These are phyloP conservation scores for Pao palembangensis DNA, from an alignment of 2,113 vertebrate genomes.

Conservation along the genomic window DNA sequence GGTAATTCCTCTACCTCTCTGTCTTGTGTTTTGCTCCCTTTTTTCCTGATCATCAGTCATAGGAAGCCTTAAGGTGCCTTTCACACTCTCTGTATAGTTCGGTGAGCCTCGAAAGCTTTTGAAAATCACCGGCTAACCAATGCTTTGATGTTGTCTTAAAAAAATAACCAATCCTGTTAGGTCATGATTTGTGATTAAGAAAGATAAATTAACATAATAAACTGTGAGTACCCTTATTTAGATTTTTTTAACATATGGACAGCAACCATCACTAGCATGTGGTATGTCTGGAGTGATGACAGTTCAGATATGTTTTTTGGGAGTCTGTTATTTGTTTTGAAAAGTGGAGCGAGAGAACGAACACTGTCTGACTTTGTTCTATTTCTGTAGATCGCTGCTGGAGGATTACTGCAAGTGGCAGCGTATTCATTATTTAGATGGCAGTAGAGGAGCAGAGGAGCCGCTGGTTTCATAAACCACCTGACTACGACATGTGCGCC, in stretches of 20 bases:
- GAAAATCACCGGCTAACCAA: constrained; percentile 56
- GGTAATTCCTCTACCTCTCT: constrained; percentile 17
- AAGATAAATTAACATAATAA: constrained; percentile 29
- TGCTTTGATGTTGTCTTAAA: constrained; percentile 66
- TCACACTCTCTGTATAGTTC: constrained; percentile 61
- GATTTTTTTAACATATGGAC: constrained; percentile 14
- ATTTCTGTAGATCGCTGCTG: constrained; percentile 64
- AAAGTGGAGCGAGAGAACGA: constrained; percentile 52
- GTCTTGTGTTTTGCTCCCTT: constrained; percentile 16
- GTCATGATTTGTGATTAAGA: constrained; percentile 41
- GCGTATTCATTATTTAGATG: constrained; percentile 73
- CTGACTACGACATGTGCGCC: constrained; percentile 68
- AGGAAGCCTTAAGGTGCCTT: constrained; percentile 65
- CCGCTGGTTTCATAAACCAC: constrained; percentile 63
- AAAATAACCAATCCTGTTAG: constrained; percentile 56
- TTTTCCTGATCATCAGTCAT: constrained; percentile 63
- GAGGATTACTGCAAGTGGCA: constrained; percentile 58
- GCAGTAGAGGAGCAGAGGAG: constrained; percentile 59
- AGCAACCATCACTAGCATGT: constrained; percentile 21
- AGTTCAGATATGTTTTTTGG: constrained; percentile 28
- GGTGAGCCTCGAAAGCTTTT: constrained; percentile 58
- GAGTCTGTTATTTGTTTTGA: constrained; percentile 66
- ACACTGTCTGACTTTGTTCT: constrained; percentile 65
- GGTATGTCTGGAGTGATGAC: background rate
- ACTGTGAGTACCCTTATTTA: constrained; percentile 4